Percentiles rank a stretch among this genome's conserved stretches.
phyloP scores from a whole-genome alignment of 2,113 vertebrate species.

The Pelobates fuscus region DNA sequence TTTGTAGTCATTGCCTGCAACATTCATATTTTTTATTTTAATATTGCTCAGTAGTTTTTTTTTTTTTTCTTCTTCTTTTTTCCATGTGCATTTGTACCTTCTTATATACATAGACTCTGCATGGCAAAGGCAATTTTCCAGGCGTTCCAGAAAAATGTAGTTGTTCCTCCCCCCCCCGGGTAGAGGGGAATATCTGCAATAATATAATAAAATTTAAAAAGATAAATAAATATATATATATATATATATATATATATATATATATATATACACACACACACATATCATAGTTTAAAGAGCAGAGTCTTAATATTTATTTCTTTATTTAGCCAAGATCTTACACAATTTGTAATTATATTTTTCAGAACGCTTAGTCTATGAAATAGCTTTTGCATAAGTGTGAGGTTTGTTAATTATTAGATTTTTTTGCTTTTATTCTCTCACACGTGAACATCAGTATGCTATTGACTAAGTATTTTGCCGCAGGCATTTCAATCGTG shows the following conservation, averaged over 20 bases:
- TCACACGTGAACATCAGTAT: neutral
- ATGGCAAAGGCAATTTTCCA: slow-evolving; percentile 19
- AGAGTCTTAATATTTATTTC: too few species aligned
- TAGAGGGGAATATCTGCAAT: neutral
- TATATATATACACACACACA: too few species aligned
- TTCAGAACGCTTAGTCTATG: too few species aligned
- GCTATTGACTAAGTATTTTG: slow-evolving; percentile 19
- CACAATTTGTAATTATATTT: too few species aligned
- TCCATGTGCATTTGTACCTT: neutral
- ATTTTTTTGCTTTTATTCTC: neutral
- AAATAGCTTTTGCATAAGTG: too few species aligned
- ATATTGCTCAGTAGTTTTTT: neutral
- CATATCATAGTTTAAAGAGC: too few species aligned
- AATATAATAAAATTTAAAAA: too few species aligned
- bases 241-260: too few species aligned
- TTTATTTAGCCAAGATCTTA: too few species aligned
- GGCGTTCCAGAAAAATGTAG: neutral
- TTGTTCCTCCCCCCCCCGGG: too few species aligned
- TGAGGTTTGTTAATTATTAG: neutral
- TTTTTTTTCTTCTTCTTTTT: neutral
- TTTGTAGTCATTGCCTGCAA: slow-evolving; percentile 40
- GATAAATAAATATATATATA: too few species aligned
- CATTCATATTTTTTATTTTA: slow-evolving; percentile 21
- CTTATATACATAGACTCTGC: neutral
- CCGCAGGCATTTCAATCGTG: slow-evolving; percentile 5